Percentiles rank a stretch among this genome's conserved stretches.
Evolutionary conservation across 2,888 invertebrate genomes (phyloP).

Genomic region (Rhaphigaster nebulosa): DNA sequence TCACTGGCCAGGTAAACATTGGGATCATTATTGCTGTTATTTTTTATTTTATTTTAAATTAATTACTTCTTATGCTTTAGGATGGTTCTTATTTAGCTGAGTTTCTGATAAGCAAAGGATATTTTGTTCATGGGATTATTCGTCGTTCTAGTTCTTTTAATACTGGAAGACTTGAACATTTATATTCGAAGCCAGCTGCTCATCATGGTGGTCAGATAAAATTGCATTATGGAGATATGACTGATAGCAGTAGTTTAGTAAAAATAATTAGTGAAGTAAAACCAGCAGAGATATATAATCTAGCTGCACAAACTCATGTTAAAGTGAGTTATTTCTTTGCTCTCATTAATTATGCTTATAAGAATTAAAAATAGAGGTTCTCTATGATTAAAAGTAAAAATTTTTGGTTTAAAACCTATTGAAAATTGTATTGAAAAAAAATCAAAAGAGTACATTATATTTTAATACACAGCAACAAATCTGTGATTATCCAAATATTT

Average conservation of each 20-base stretch:
- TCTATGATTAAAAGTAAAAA: too few species aligned
- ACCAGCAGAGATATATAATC: conserved; percentile 96
- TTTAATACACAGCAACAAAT: too few species aligned
- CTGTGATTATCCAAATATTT: too few species aligned
- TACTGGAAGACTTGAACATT: conserved; percentile 94
- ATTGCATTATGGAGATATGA: conserved; percentile 98
- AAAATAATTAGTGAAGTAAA: conserved; percentile 84
- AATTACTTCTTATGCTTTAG: conserved; percentile 70
- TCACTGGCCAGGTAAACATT: conserved; percentile 91
- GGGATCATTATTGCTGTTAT: conserved; percentile 4
- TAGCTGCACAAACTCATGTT: conserved; percentile 99
- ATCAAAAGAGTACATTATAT: too few species aligned
- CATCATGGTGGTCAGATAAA: conserved; percentile 93
- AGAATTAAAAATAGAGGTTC: too few species aligned
- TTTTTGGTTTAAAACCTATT: too few species aligned
- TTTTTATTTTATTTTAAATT: background rate
- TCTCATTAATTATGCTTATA: background rate
- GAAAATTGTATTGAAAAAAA: too few species aligned
- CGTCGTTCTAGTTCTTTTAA: conserved; percentile 96
- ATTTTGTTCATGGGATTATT: conserved; percentile 96
- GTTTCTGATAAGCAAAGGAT: conserved; percentile 91
- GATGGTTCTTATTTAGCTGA: conserved; percentile 99
- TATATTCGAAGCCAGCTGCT: conserved; percentile 90
- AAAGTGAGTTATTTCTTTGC: conserved; percentile 76
- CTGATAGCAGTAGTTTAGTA: conserved; percentile 94